phyloP scores from a whole-genome alignment of 2,797 vertebrate genomes.

The Nyctalus aviator region DNA sequence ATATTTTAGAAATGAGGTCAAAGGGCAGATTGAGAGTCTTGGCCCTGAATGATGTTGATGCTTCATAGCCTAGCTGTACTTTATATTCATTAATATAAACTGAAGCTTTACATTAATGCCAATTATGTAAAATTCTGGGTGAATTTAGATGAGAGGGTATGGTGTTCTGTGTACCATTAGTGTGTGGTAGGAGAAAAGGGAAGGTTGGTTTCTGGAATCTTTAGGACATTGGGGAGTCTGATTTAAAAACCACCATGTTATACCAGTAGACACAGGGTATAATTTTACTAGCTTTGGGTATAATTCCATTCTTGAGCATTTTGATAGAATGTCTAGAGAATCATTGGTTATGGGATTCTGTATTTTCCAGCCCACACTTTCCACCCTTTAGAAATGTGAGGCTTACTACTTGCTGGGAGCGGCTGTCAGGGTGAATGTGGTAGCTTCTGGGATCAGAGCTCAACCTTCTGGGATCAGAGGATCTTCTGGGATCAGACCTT shows the following conservation, averaged over 20 bases:
- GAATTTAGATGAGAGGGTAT: not conserved
- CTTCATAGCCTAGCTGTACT: not conserved
- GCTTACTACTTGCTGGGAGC: not conserved
- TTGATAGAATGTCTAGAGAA: conserved; percentile 65
- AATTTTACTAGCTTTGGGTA: conserved; percentile 58
- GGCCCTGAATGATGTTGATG: not conserved
- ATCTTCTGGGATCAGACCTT: not conserved
- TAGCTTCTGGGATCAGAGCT: not conserved
- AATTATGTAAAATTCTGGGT: not conserved
- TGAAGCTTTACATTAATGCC: conserved; percentile 21
- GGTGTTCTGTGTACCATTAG: conserved; percentile 8
- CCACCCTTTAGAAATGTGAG: conserved; percentile 19
- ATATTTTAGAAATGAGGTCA: not conserved
- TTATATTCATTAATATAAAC: not conserved
- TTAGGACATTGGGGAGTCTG: not conserved
- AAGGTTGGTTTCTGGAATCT: not conserved
- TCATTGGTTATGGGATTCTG: conserved; percentile 53
- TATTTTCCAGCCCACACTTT: conserved; percentile 55
- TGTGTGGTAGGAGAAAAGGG: not conserved
- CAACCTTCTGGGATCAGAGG: not conserved
- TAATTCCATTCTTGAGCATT: conserved; percentile 61
- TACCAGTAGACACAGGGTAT: conserved; percentile 30
- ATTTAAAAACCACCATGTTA: conserved; percentile 53
- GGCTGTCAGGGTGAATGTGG: not conserved
- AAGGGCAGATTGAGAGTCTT: not conserved